These are phyloP conservation scores for Listronotus oregonensis DNA, from an alignment of 1,140 invertebrate species.

Conservation along the genomic window DNA sequence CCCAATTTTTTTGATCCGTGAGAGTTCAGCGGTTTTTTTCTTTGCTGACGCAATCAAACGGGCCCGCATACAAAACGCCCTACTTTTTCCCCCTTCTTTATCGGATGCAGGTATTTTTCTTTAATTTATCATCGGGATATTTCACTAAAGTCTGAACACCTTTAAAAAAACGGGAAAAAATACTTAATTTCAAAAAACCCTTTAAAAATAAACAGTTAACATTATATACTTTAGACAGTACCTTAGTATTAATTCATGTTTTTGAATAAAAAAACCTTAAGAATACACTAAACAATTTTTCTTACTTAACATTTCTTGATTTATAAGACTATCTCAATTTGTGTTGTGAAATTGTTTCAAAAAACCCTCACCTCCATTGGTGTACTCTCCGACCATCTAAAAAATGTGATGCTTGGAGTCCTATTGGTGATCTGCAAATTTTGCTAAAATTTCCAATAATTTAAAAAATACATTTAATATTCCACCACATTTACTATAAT, in stretches of 20 bases:
- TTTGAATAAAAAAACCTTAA: too few species aligned
- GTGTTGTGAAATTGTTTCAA: conserved; percentile 61
- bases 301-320: conserved; percentile 55
- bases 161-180: too few species aligned
- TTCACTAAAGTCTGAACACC: conserved; percentile 58
- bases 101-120: conserved; percentile 58
- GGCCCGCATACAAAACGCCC: conserved; percentile 60
- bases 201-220: too few species aligned
- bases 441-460: conserved; percentile 32
- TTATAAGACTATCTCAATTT: conserved; percentile 54
- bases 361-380: conserved; percentile 61
- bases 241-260: too few species aligned
- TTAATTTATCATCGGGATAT: conserved; percentile 56
- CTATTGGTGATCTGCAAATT: conserved; percentile 44
- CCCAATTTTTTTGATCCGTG: conserved; percentile 54
- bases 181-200: too few species aligned
- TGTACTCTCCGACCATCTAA: conserved; percentile 59
- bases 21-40: conserved; percentile 47
- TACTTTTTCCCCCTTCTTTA: conserved; percentile 57
- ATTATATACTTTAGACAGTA: too few species aligned
- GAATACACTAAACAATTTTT: too few species aligned
- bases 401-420: conserved; percentile 55
- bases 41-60: conserved; percentile 42
- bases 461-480: background rate
- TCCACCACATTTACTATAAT: too few species aligned